Conservation (phyloP, 2,888 invertebrate species). For the Griposia aprilina region DNA sequence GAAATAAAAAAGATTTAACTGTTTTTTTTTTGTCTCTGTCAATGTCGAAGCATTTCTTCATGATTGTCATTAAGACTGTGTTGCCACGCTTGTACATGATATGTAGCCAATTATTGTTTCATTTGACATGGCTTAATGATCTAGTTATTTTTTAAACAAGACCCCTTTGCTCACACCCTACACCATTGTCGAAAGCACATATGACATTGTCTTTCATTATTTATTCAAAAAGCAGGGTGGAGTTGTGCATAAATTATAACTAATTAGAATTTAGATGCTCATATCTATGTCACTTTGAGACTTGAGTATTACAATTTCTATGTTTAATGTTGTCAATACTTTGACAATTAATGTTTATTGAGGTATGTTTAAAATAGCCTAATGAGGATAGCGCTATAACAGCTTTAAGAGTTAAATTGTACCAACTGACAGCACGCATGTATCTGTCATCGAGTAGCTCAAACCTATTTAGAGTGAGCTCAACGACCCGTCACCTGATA, state of each 20-base stretch:
- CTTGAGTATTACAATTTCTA: neutral
- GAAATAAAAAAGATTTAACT: neutral
- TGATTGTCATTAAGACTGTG: neutral
- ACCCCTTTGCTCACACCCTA: constrained; percentile 20
- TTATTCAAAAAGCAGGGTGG: constrained; percentile 53
- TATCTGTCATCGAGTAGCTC: constrained; percentile 3
- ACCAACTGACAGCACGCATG: neutral
- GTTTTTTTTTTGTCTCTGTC: neutral
- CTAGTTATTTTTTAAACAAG: constrained; percentile 1
- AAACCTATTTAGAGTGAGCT: neutral
- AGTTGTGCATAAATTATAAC: constrained; percentile 42
- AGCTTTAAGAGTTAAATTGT: neutral
- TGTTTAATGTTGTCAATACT: neutral
- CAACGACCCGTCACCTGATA: neutral
- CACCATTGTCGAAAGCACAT: neutral
- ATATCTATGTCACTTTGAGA: constrained; percentile 16
- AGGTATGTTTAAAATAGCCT: neutral
- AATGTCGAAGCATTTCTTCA: neutral
- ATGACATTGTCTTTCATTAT: constrained; percentile 49
- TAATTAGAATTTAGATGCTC: constrained; percentile 42
- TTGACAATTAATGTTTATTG: neutral
- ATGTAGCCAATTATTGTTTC: neutral
- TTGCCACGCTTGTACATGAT: neutral
- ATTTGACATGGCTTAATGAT: neutral
- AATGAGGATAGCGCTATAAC: neutral